Evolutionary conservation across 2,113 vertebrate species (phyloP), one percentile per base, ranked within the genome.

Genomic region (Elgaria multicarinata): DNA sequence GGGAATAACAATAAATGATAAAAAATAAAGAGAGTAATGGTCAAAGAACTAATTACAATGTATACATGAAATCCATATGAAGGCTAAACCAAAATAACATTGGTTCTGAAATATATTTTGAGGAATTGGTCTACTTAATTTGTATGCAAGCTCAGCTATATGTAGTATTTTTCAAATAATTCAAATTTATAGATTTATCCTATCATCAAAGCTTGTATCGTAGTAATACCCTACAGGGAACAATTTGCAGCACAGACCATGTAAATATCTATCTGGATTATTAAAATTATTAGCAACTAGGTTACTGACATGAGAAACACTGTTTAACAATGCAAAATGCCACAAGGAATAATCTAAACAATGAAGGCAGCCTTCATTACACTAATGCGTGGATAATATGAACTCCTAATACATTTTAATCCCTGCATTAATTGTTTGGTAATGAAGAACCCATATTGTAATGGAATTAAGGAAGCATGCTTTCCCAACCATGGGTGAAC

Each of bases 271-370:
- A 3, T 81, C 83, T 80, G 86, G 84, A 91, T 94, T 90, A 83
- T 76, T 93, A 79, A 88, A 94, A 93, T 88, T 62, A 62, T 62
- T 88, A 89, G 33, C 18, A 79, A 39, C 39, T 83, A 1, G 39
- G 36, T 86, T 93, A 90, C 76, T 72, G 90, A 76, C 69, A 67
- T 5, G 55, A 67, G 92, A 88, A 75, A 91, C 66, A 55, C 1
- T 85, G 58, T 46, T 89, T 91, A 83, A 79, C n/a, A 92, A 91
- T 80, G 62, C n/a, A 95, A 92, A 94, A 90, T 83, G 83, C 42
- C 71, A 90, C 28, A 87, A 91, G 78, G 84, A 91, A 87, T 89
- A 92, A 92, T 87, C 9, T 74, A 86, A 86, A 91, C 39, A 92
- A 91, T 86, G 83, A 31, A 92, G 46, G 1, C 31, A 94, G 46